Base-by-base conservation (phyloP, 2,888 invertebrate species). In the Plebejus argus region DNA sequence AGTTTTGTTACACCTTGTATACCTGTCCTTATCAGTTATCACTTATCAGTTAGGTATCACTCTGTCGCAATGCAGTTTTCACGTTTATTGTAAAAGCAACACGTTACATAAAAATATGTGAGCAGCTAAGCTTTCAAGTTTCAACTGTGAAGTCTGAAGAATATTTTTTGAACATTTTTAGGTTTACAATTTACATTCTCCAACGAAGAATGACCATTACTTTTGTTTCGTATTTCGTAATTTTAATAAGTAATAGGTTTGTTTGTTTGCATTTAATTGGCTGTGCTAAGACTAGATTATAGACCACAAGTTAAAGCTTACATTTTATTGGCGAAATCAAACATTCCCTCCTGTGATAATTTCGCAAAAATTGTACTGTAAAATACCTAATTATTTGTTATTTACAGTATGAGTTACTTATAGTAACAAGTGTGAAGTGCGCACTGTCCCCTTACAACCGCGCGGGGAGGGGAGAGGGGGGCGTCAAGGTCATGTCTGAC, bases 401-500 rank as follows among this genome's bases (percentile, higher is more conserved):
- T 72, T 39, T 10, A 39, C 10, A 70, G 12, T 12, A 23, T 20
- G 10, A 72, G 45, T 72, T 23, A 39, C 72, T 23, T 23, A 39
- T 72, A 72, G 45, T 72, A 45, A 72, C 72, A 20, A 18, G 72
- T 28, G 28, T 2, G n/a, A n/a, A n/a, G n/a, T 15, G 49, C 74
- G 74, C 53, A 53, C n/a, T 45, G 39, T 35, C 71, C 74, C 49
- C 33, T 70, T 76, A 56, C 80, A 80, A 70, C 76, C 77, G 33
- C 76, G 76, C 79, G 80, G 80, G 7, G 35, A 7, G 35, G 35
- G 35, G 82, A 82, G 81, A 81, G 78, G 82, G 80, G 84, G 89
- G 87, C 90, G 88, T 91, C 94, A 94, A 94, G 94, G 94, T 94
- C 94, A 92, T 86, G 84, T 79, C 86, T 94, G 93, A 93, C 94